Base-by-base conservation (phyloP, 1,140 invertebrate species). In the Metopolophium dirhodum region DNA sequence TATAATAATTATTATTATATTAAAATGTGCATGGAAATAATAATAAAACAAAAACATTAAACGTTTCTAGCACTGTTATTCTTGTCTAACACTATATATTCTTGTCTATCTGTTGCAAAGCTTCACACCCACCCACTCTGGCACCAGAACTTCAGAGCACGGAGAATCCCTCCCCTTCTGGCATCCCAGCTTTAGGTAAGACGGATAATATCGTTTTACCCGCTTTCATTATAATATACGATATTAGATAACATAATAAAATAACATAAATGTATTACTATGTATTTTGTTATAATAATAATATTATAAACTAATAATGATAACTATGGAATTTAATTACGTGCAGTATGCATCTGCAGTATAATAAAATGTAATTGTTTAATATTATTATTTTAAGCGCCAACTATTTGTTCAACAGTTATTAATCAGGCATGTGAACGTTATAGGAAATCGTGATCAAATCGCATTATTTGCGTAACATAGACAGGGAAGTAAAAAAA, bases 101-200 rank as follows among this genome's bases (percentile, higher is more conserved):
- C 91, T 93, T 93, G 91, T 93, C 91, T 93, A 86, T 93, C 91
- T 93, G 91, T 93, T 93, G 91, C 91, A 93, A 93, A 93, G 91
- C 91, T 93, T 93, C 91, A 93, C 91, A 93, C 91, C 91, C 91
- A 93, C 91, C 91, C 91, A 93, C 91, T 93, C 49, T 93, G 91
- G 91, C 91, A 93, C 91, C 91, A 93, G 91, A 93, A 93, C 91
- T 93, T 93, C 91, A 93, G 49, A 35, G 91, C 91, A 93, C 91
- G 91, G 91, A 93, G 91, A 86, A 93, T 41, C 91, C 91, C 82
- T 93, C 47, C 91, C 91, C 91, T 93, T 93, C 91, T 41, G 91
- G 91, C 91, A 85, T 93, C 91, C 91, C 91, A 57, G 91, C 91
- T 93, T 93, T 93, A 93, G 91, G 91, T 93, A 93, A 93, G 91